A percentile compares a stretch with the other conserved stretches of the same genome.
phyloP scores from a whole-genome alignment of 2,888 invertebrate genomes.

The Eupithecia vulgata region DNA sequence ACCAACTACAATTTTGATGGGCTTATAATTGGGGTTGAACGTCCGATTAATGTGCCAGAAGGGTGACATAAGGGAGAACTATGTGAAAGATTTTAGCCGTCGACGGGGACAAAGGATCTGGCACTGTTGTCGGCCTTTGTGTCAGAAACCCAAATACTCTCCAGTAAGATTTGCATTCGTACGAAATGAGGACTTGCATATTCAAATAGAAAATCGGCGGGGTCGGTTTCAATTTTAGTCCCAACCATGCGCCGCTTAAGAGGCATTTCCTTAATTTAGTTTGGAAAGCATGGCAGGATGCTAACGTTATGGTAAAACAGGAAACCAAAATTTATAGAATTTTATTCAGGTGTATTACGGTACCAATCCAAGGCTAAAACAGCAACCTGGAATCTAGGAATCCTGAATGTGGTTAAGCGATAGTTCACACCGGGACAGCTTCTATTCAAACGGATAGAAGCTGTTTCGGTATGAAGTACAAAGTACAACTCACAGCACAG shows the following conservation, averaged over 20 bases:
- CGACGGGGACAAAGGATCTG: not conserved
- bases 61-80: not conserved
- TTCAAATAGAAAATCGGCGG: not conserved
- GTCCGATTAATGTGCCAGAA: not conserved
- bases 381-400: too few species aligned
- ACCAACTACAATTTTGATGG: not conserved
- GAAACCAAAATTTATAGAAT: not conserved
- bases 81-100: not conserved
- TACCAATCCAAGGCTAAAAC: too few species aligned
- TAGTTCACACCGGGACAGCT: too few species aligned
- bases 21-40: not conserved
- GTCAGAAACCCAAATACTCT: not conserved
- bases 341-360: not conserved
- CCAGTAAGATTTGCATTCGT: not conserved
- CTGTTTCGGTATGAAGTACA: too few species aligned
- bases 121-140: not conserved
- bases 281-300: not conserved
- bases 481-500: too few species aligned
- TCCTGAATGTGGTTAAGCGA: too few species aligned
- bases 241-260: not conserved
- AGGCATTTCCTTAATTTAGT: not conserved
- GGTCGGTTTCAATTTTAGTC: not conserved
- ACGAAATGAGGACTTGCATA: not conserved
- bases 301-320: not conserved
- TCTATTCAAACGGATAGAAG: too few species aligned